Percentiles rank a stretch among this genome's conserved stretches.
Evolutionary conservation across 2,797 vertebrate species (phyloP).

Genomic region (Acipenser transmontanus): DNA sequence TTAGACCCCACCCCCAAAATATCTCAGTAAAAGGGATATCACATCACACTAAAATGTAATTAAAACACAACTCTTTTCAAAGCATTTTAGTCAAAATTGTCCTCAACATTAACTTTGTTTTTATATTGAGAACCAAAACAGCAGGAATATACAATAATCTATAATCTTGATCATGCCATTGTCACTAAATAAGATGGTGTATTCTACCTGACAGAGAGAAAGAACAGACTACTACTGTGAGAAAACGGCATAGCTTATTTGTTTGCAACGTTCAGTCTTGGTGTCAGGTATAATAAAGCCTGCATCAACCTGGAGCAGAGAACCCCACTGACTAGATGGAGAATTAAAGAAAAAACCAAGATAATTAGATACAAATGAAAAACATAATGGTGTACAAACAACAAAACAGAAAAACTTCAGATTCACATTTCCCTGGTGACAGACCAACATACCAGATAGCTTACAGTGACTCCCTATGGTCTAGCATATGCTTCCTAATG

Average conservation of each 20-base stretch:
- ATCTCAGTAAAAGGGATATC: no score
- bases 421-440: slow-evolving; percentile 59
- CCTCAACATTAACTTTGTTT: no score
- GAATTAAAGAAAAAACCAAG: background rate
- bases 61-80: no score
- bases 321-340: background rate
- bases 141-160: no score
- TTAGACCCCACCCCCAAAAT: no score
- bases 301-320: background rate
- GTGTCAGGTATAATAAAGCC: background rate
- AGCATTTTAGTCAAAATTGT: no score
- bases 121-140: no score
- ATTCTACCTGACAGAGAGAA: background rate
- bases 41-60: no score
- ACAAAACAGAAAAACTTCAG: slow-evolving; percentile 5
- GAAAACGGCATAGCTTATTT: background rate
- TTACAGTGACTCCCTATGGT: slow-evolving; percentile 74
- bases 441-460: slow-evolving; percentile 64
- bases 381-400: background rate
- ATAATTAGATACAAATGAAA: background rate
- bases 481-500: slow-evolving; percentile 82
- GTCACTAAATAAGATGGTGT: background rate
- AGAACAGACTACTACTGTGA: background rate
- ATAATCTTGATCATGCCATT: background rate
- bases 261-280: background rate